Evolutionary conservation across 2,797 vertebrate species (phyloP), one percentile per base, ranked within the genome.

Genomic region (Coilia nasus): DNA sequence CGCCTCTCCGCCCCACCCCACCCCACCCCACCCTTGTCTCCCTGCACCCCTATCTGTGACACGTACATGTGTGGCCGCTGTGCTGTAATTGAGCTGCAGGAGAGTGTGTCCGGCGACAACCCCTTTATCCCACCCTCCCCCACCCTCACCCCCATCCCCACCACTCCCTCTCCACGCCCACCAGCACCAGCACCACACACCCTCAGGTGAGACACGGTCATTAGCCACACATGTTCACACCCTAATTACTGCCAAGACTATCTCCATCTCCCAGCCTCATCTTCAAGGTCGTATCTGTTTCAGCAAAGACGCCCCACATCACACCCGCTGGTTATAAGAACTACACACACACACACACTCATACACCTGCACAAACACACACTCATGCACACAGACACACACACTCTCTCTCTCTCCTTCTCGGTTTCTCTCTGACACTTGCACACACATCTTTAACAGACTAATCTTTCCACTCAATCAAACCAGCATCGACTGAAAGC

Each of bases 221-320:
- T 75, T 75, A 75, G 67, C 31, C 67, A 75, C 67, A 75, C 67
- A 75, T 35, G 67, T 75, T 75, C 67, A 75, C 67, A 75, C 67
- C 67, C 67, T 75, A 75, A 75, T 75, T 75, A 75, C 67, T 75
- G 67, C 31, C 25, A 71, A 71, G 67, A 71, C 67, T 75, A 28
- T 75, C 67, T 75, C 67, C 31, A 17, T 75, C 67, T 41, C 17
- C 28, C 67, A 1, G 28, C 31, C 31, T 75, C 28, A 28, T 35
- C 67, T 75, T 75, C 67, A 75, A 75, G 67, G 67, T 75, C 67
- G 28, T 75, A 41, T 75, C 67, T 75, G 67, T 75, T 75, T 75
- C 67, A 41, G 28, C 31, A 19, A 75, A 35, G 67, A 75, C 28
- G 6, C 64, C 64, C 25, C 64, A 35, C 28, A 71, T 35, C 64